A percentile compares a stretch with the other conserved stretches of the same genome.
Evolutionary conservation across 2,888 invertebrate genomes (phyloP).

Genomic region (Nomada ferruginata): DNA sequence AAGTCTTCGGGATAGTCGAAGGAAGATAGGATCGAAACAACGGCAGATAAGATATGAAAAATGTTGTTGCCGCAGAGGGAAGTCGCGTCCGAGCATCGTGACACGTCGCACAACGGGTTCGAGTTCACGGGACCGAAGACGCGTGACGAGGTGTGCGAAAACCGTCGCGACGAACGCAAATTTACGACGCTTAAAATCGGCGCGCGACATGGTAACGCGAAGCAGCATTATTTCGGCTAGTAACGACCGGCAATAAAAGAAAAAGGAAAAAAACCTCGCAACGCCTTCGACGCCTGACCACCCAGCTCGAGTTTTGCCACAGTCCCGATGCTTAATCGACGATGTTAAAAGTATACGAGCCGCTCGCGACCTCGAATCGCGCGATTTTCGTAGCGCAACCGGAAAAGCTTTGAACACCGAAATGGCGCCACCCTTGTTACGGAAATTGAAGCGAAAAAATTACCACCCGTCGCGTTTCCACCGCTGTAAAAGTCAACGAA

Average conservation of each 20-base stretch:
- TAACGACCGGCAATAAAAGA: constrained; percentile 48
- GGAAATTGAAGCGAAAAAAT: not conserved
- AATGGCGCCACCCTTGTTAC: not conserved
- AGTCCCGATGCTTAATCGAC: constrained; percentile 57
- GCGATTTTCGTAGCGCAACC: constrained; percentile 23
- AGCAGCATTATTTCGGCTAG: constrained; percentile 44
- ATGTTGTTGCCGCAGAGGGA: not conserved
- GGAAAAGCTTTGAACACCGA: not conserved
- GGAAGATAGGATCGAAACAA: not conserved
- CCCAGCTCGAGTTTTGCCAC: constrained; percentile 31
- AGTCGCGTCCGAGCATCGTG: not conserved
- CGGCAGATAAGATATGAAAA: not conserved
- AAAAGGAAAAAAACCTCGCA: constrained; percentile 25
- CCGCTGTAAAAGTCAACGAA: not conserved
- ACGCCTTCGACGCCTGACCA: constrained; percentile 41
- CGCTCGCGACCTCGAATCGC: constrained; percentile 53
- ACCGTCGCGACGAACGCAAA: constrained; percentile 15
- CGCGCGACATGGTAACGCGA: constrained; percentile 14
- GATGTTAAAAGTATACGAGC: constrained; percentile 61
- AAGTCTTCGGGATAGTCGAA: not conserved
- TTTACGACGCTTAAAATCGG: constrained; percentile 37
- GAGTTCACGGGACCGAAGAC: constrained; percentile 4
- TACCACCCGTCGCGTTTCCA: not conserved
- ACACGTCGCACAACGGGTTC: not conserved
- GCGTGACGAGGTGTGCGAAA: constrained; percentile 6